Conservation (phyloP, 2,888 invertebrate genomes). For the Cartodere bifasciata region DNA sequence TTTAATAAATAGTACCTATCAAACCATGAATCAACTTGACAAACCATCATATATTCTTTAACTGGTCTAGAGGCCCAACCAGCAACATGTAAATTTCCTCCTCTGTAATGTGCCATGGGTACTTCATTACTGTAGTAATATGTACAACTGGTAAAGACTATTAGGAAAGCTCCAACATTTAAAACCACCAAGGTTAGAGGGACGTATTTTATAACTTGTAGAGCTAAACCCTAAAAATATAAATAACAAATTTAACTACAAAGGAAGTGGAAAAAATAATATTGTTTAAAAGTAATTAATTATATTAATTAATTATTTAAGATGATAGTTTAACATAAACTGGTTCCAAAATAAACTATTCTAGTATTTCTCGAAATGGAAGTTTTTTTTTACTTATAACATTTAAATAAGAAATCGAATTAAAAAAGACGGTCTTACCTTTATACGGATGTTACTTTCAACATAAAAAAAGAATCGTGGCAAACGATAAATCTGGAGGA, state of each 20-base stretch:
- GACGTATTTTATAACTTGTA: constrained; percentile 39
- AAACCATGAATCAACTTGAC: constrained; percentile 19
- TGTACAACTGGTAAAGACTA: constrained; percentile 35
- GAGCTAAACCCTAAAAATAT: constrained; percentile 37
- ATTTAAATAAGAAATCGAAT: no score
- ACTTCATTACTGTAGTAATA: constrained; percentile 15
- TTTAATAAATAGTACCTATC: constrained; percentile 11
- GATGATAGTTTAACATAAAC: no score
- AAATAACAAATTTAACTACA: constrained; percentile 3
- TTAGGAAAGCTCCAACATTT: constrained; percentile 36
- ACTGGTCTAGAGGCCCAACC: constrained; percentile 9
- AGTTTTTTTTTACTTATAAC: no score
- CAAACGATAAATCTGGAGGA: constrained; percentile 38
- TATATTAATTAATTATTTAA: no score
- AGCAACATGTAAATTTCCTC: constrained; percentile 4
- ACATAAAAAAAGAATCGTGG: constrained; percentile 37
- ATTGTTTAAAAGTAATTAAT: neutral
- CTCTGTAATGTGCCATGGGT: no score
- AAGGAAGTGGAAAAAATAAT: constrained; percentile 3
- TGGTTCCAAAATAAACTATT: no score
- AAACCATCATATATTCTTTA: constrained; percentile 16
- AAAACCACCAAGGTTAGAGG: constrained; percentile 38
- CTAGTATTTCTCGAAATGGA: no score
- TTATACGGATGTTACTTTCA: constrained; percentile 35
- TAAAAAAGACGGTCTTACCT: no score